Conservation (phyloP, 2,113 vertebrate species). For the Gobio gobio region DNA sequence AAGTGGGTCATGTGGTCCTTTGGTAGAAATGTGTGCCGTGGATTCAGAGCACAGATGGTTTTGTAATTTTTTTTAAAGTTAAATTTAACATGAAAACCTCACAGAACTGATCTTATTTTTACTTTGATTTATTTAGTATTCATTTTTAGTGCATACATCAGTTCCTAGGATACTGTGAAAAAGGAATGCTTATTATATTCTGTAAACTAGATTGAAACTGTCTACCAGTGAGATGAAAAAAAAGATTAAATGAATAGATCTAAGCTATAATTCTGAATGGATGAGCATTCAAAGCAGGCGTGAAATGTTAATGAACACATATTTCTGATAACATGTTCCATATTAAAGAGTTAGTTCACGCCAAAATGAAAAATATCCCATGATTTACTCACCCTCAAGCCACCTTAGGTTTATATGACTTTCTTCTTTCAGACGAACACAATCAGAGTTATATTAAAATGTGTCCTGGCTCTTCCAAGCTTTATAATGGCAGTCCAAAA, state of each 20-base stretch:
- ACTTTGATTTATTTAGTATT: neutral
- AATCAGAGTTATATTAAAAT: too few relatives aligned
- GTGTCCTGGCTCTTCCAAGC: too few relatives aligned
- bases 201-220: neutral
- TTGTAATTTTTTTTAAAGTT: neutral
- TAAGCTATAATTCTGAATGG: neutral
- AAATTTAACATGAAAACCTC: neutral
- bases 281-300: neutral
- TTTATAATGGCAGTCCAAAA: too few relatives aligned
- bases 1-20: conserved; percentile 66
- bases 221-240: neutral
- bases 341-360: too few relatives aligned
- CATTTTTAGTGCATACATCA: neutral
- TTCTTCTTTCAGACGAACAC: too few relatives aligned
- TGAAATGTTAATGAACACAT: neutral
- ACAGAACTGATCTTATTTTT: neutral
- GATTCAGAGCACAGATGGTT: neutral
- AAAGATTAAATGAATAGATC: neutral
- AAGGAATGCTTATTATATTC: neutral
- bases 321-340: too few relatives aligned
- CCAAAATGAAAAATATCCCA: too few relatives aligned
- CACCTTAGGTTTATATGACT: too few relatives aligned
- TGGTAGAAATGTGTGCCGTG: conserved; percentile 33
- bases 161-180: neutral
- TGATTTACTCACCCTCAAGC: too few relatives aligned